A percentile compares a stretch with the other conserved stretches of the same genome.
Evolutionary conservation across 1,140 invertebrate species (phyloP).

Genomic region (Melanaphis sacchari): DNA sequence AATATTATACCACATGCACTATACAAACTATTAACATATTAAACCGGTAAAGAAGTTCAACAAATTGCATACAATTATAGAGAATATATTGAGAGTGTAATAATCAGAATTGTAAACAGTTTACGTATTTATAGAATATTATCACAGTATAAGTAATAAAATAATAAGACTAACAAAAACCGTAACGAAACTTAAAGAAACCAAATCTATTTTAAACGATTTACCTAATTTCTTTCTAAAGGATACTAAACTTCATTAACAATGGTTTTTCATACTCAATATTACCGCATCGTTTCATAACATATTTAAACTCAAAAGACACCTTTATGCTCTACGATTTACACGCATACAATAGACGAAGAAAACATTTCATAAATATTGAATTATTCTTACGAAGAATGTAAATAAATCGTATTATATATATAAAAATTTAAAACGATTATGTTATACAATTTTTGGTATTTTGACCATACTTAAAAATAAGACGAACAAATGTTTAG

Average conservation of each 20-base stretch:
- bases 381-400: not conserved
- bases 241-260: not conserved
- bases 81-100: too few species aligned
- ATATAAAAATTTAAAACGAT: not conserved
- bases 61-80: not conserved
- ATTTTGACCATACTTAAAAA: not conserved
- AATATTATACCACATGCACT: not conserved
- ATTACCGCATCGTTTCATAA: not conserved
- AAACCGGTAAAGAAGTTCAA: not conserved
- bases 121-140: not conserved
- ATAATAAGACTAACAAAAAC: not conserved
- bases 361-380: not conserved
- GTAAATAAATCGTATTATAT: not conserved
- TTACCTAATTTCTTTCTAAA: not conserved
- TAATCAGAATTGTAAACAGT: too few species aligned
- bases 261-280: not conserved
- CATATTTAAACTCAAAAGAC: not conserved
- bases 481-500: not conserved
- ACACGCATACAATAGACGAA: not conserved
- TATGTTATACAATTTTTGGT: not conserved
- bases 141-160: not conserved
- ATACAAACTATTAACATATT: not conserved
- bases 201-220: not conserved
- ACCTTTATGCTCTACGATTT: not conserved
- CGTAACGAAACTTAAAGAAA: not conserved